Evolutionary conservation across 2,113 vertebrate genomes (phyloP).

Genomic region (Peromyscus leucopus): DNA sequence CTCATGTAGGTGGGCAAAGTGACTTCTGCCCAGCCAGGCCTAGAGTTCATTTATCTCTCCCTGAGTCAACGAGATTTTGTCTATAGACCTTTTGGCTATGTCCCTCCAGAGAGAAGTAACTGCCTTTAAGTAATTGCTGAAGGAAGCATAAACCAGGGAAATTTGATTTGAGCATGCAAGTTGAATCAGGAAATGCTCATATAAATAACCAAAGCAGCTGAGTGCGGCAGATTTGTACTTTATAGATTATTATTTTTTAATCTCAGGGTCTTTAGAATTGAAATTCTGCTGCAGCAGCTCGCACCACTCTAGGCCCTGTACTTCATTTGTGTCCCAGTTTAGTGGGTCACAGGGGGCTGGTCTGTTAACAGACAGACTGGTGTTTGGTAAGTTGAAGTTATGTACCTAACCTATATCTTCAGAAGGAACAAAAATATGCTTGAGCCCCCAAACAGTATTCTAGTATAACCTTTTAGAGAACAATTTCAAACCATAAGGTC

Average conservation of each 20-base stretch:
- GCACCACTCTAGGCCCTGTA: background rate
- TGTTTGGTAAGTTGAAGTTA: background rate
- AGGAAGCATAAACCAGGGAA: constrained; percentile 79
- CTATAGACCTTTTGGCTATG: constrained; percentile 65
- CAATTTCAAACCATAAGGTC: background rate
- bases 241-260: constrained; percentile 48
- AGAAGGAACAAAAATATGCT: background rate
- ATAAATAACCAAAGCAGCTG: constrained; percentile 77
- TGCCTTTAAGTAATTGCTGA: constrained; percentile 82
- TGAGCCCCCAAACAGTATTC: background rate
- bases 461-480: background rate
- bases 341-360: background rate
- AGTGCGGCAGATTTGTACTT: constrained; percentile 72
- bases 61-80: constrained; percentile 72
- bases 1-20: background rate
- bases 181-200: constrained; percentile 74
- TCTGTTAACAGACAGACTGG: background rate
- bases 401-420: background rate
- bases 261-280: constrained; percentile 63
- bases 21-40: constrained; percentile 27
- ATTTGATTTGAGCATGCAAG: constrained; percentile 81
- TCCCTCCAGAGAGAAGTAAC: constrained; percentile 79
- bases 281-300: constrained; percentile 26
- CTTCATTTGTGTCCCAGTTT: background rate
- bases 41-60: constrained; percentile 24